Percentiles rank a stretch among this genome's conserved stretches.
These are phyloP conservation scores for Branchellion lobata DNA, from an alignment of 2,888 invertebrate genomes.

Conservation along the genomic window DNA sequence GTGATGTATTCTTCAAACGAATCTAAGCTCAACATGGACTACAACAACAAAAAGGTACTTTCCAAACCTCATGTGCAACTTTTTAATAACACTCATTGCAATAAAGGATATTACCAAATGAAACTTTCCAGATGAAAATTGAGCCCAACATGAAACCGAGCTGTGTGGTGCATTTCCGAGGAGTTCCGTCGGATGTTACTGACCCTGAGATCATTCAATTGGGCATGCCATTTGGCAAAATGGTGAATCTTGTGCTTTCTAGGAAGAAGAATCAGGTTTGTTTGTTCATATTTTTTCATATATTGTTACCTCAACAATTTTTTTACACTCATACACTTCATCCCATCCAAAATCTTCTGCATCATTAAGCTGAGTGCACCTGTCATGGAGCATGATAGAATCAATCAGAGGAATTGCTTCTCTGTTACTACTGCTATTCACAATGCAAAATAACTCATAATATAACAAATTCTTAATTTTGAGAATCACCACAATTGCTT, in stretches of 20 bases:
- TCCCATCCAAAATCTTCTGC: no score
- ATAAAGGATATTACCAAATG: neutral
- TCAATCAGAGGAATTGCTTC: no score
- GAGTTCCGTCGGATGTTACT: slow-evolving; percentile 41
- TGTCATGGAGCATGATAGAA: no score
- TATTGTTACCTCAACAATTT: no score
- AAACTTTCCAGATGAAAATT: neutral
- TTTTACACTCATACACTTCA: no score
- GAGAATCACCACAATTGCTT: no score
- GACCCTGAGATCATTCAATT: slow-evolving; percentile 44
- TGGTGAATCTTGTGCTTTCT: slow-evolving; percentile 42
- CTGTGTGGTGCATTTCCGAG: slow-evolving; percentile 44
- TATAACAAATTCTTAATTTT: no score
- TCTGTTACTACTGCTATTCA: no score
- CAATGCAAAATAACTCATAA: no score
- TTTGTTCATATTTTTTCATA: no score
- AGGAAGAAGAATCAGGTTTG: slow-evolving; percentile 49
- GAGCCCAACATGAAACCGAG: slow-evolving; percentile 37
- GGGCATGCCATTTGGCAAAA: slow-evolving; percentile 45
- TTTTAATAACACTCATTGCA: neutral
- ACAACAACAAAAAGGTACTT: slow-evolving; percentile 40
- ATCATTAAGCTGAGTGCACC: no score
- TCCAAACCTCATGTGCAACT: neutral
- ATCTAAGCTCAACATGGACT: slow-evolving; percentile 10
- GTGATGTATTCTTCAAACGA: slow-evolving; percentile 31